Evolutionary conservation across 2,888 invertebrate genomes (phyloP).

Genomic region (Priapulus caudatus): DNA sequence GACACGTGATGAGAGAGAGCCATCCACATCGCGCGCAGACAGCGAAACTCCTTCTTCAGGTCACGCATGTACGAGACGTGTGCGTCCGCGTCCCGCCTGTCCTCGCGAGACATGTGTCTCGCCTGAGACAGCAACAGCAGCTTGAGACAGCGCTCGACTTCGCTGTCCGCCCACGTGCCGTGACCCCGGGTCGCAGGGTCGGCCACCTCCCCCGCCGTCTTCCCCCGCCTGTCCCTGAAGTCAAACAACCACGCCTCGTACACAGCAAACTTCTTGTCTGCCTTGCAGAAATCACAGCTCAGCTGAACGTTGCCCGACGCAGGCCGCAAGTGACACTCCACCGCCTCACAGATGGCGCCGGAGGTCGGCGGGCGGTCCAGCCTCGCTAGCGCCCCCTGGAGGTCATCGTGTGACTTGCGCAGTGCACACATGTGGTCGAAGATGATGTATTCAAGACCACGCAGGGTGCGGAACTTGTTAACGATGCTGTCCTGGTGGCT

Average conservation of each 20-base stretch:
- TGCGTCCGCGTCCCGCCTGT: conserved; percentile 34
- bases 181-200: conserved; percentile 38
- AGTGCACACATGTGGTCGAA: conserved; percentile 34
- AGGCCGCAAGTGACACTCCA: conserved; percentile 48
- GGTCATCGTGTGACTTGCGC: conserved; percentile 31
- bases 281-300: conserved; percentile 39
- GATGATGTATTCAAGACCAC: conserved; percentile 36
- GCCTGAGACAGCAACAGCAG: conserved; percentile 36
- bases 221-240: conserved; percentile 38
- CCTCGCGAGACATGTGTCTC: too few species aligned
- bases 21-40: conserved; percentile 13
- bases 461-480: conserved; percentile 32
- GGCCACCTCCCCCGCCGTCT: conserved; percentile 19
- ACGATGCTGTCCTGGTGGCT: background rate
- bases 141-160: conserved; percentile 48
- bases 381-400: conserved; percentile 32
- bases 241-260: conserved; percentile 45
- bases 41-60: conserved; percentile 53
- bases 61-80: conserved; percentile 26
- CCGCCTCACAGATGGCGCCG: conserved; percentile 42
- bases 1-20: conserved; percentile 28
- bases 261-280: conserved; percentile 36
- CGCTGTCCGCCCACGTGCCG: conserved; percentile 51
- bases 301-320: too few species aligned
- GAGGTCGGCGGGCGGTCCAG: conserved; percentile 30